Evolutionary conservation across 2,797 vertebrate species (phyloP).

Genomic region (Hoplostethus mediterraneus): DNA sequence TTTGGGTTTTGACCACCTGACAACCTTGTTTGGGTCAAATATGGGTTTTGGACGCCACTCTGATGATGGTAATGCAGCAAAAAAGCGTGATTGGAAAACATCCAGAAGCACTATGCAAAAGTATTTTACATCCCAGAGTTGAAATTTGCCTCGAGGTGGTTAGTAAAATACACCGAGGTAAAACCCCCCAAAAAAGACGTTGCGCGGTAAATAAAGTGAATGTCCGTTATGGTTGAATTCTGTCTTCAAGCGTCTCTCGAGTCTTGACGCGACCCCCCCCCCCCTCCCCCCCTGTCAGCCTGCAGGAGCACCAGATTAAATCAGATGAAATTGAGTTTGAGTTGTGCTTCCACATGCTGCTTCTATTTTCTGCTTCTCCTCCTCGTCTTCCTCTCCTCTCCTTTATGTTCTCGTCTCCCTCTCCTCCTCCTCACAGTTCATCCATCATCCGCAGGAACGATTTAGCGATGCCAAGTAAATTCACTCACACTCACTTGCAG

Average conservation of each 20-base stretch:
- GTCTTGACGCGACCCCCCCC: conserved; percentile 19
- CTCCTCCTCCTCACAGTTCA: neutral
- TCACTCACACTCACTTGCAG: conserved; percentile 39
- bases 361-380: conserved; percentile 40
- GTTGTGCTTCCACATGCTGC: conserved; percentile 36
- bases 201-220: conserved; percentile 24
- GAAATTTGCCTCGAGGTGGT: conserved; percentile 25
- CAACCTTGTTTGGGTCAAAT: too few relatives aligned
- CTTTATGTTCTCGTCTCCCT: neutral
- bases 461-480: conserved; percentile 39
- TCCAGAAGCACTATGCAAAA: too few relatives aligned
- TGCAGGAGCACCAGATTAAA: conserved; percentile 44
- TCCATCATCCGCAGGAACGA: conserved; percentile 35
- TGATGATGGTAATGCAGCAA: too few relatives aligned
- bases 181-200: too few relatives aligned
- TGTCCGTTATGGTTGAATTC: conserved; percentile 28
- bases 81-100: too few relatives aligned
- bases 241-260: conserved; percentile 5
- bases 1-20: too few relatives aligned
- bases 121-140: conserved; percentile 26
- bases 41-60: too few relatives aligned
- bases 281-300: too few relatives aligned
- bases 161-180: conserved; percentile 9
- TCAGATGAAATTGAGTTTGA: conserved; percentile 61
- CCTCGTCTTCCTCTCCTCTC: neutral